Base-by-base conservation (phyloP, 2,888 invertebrate species). In the Drosophila lutescens region DNA sequence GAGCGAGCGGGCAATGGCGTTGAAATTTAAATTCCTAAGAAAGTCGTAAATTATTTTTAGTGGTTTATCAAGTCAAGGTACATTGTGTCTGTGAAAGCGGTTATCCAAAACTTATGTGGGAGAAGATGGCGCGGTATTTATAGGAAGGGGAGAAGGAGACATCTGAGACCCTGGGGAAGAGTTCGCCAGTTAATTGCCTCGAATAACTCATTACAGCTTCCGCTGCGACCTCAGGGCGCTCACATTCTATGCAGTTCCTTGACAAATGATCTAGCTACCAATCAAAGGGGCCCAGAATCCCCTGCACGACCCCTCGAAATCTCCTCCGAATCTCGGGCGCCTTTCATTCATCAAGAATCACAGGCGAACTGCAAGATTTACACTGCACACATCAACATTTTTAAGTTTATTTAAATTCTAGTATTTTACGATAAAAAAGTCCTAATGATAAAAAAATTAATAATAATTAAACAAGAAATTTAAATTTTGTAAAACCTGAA, bases 21-120 rank as follows among this genome's bases (percentile, higher is more conserved):
- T 83, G 73, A 86, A 87, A 86, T 86, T 85, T 85, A 86, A 87
- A 86, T 86, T 87, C 86, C 81, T 72, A 54, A 70, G 79, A 76
- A 85, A 78, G 86, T 83, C 88, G 86, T 86, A 86, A 87, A 86
- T 86, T 87, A 87, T 87, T 87, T 86, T 77, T 83, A 86, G 86
- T 69, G 85, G 85, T 77, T 82, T 86, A 84, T 78, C 74, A 82
- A 82, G 80, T 86, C 78, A 85, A 75, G 69, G 61, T 58, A 59
- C 78, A 62, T 62, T 32, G 49, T 68, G 71, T 58, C 43, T 81
- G 81, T 75, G 77, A 81, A 78, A 77, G 72, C 36, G 55, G 53
- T 20, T 67, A 30, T 44, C 58, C 56, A 32, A 41, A 61, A 70
- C 62, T 54, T 60, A 74, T 73, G 74, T 74, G 74, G 73, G 73